phyloP scores from a whole-genome alignment of 2,113 vertebrate species.

The Brienomyrus longianalis region DNA sequence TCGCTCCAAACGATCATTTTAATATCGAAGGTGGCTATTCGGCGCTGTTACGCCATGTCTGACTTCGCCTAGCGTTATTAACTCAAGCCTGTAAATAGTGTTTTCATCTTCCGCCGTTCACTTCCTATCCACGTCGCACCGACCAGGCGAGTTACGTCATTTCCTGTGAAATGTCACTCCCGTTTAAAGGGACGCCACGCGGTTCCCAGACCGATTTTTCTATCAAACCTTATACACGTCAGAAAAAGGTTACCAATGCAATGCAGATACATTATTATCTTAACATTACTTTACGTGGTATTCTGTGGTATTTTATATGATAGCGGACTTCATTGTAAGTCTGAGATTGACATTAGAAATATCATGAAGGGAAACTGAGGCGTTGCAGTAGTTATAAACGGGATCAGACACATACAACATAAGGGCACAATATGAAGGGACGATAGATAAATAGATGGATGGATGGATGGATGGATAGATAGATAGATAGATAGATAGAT shows the following conservation, averaged over 20 bases:
- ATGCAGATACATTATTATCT: not conserved
- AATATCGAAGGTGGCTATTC: not conserved
- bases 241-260: not conserved
- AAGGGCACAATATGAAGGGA: not conserved
- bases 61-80: not conserved
- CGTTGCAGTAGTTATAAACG: not conserved
- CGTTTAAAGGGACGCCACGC: not conserved
- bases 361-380: not conserved
- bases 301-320: not conserved
- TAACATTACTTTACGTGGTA: not conserved
- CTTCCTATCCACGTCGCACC: conserved; percentile 65
- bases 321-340: not conserved
- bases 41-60: not conserved
- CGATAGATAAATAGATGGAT: not conserved
- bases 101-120: conserved; percentile 47
- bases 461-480: not conserved
- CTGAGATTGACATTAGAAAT: not conserved
- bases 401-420: not conserved
- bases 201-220: not conserved
- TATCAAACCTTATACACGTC: not conserved
- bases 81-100: conserved; percentile 33
- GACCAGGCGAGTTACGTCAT: conserved; percentile 36
- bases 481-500: not conserved
- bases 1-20: not conserved
- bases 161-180: conserved; percentile 3